Evolutionary conservation across 2,797 vertebrate genomes (phyloP), one percentile per base, ranked within the genome.

Genomic region (Okamejei kenojei): DNA sequence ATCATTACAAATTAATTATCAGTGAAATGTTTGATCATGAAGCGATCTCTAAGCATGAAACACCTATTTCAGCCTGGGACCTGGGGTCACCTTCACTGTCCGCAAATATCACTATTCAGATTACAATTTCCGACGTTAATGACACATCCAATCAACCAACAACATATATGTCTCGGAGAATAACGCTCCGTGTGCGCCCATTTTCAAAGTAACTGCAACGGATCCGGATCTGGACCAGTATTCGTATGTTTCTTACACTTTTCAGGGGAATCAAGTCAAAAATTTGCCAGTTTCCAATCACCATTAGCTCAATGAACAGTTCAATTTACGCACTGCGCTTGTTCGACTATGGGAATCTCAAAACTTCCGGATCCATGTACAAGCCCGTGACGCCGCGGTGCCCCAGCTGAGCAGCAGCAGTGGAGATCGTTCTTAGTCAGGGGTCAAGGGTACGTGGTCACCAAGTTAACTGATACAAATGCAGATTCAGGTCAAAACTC

Each of bases 401-500:
- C 96, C 96, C 74, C 95, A 96, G 0, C 94, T 97, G 65, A 95
- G 94, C 68, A 96, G 95, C 0, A 95, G 96, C 15, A 32, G 95
- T 95, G 7, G 95, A 95, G 1, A 95, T 95, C 79, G 95, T 96
- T 11, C 94, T 93, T 94, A 94, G 84, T 90, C 9, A 90, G 74
- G 94, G 5, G 94, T 1, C 38, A 86, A 94, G n/a, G 93, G 0
- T 93, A 86, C 0, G 32, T 54, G 1, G 13, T 93, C 58, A 86
- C 93, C 93, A 96, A 94, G 0, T 0, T n/a, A 23, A 13, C 54
- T 61, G 58, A 26, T 4, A 81, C 61, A n/a, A 96, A 97, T 38
- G 96, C 96, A 0, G 96, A 97, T 0, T 95, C 96, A 0, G 96
- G 96, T 65, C 95, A 96, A 93, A 97, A 96, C 94, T 95, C 96